Base-by-base conservation (phyloP, 2,797 vertebrate genomes). In the Gymnodraco acuticeps region DNA sequence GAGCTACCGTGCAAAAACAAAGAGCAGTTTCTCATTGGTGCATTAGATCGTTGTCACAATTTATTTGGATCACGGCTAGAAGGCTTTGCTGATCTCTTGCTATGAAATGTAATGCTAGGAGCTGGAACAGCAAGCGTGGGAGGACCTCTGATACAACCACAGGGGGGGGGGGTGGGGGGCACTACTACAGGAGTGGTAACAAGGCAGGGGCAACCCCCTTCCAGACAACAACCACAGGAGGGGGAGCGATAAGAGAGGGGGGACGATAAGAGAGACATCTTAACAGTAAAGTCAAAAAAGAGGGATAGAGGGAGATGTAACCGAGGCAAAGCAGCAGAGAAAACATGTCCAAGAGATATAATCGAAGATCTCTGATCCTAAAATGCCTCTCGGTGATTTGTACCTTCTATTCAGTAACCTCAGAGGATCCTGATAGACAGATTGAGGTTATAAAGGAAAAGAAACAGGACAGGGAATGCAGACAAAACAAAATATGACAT, bases 41-140 rank as follows among this genome's bases (percentile, higher is more conserved):
- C 69, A 80, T 78, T 70, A 55, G 72, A 75, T 41, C 23, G 62
- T 41, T 82, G 80, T 87, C 83, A 79, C 59, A 64, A 17, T 72
- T 75, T 10, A 84, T 84, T 70, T 81, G 64, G 63, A 70, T 74
- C 68, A 62, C 1, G 23, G 41, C 13, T 46, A 17, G 68, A 60
- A 73, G 70, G 45, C 54, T 55, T 33, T 63, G 63, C 38, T 23
- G 43, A 53, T 69, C 41, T 69, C 41, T 76, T 16, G 45, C 42
- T 52, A 38, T 60, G 62, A 69, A 48, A 65, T 61, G 16, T 2
- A 5, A 23, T 42, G 53, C 62, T 42, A 63, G 61, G 27, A 65
- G 48, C 63, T 43, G 50, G 50, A 72, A 50, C 54, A 72, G 67
- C 48, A 67, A 77, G 19, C 4, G 6, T 45, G 47, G 55, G 60